Percentiles rank a stretch among this genome's conserved stretches.
phyloP scores from a whole-genome alignment of 1,140 invertebrate genomes.

The Leptonema lineaticorne region DNA sequence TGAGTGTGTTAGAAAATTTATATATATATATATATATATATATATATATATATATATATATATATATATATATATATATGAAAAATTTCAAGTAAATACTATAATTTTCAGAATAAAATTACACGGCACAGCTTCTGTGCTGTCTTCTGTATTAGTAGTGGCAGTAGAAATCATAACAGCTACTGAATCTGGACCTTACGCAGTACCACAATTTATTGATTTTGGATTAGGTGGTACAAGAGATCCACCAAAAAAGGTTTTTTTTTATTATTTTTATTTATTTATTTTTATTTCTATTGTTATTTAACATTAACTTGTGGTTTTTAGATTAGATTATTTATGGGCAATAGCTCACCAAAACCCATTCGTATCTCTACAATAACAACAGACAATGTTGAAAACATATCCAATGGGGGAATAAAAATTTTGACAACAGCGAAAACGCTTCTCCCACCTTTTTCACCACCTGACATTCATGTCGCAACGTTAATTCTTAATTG shows the following conservation, averaged over 20 bases:
- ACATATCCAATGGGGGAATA: constrained; percentile 19
- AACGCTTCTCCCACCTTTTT: constrained; percentile 43
- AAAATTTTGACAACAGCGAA: constrained; percentile 29
- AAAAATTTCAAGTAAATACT: not conserved
- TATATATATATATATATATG: too few relatives aligned
- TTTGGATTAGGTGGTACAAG: constrained; percentile 46
- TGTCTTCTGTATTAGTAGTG: constrained; percentile 47
- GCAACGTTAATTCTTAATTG: constrained; percentile 76
- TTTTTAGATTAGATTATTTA: constrained; percentile 45
- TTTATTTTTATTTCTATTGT: not conserved
- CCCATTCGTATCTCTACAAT: constrained; percentile 42
- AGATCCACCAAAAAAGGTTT: constrained; percentile 47
- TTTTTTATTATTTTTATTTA: not conserved
- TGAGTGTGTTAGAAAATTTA: not conserved
- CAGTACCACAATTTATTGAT: constrained; percentile 48
- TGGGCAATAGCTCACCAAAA: constrained; percentile 47
- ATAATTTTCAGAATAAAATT: constrained; percentile 37
- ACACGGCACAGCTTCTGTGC: constrained; percentile 36
- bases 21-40: too few relatives aligned
- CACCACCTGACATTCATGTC: constrained; percentile 53
- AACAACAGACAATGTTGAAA: constrained; percentile 39
- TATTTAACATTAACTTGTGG: not conserved
- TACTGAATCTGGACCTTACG: constrained; percentile 47
- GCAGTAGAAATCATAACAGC: constrained; percentile 47
- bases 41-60: too few relatives aligned